Evolutionary conservation across 2,113 vertebrate genomes (phyloP).

Genomic region (Barbus barbus): DNA sequence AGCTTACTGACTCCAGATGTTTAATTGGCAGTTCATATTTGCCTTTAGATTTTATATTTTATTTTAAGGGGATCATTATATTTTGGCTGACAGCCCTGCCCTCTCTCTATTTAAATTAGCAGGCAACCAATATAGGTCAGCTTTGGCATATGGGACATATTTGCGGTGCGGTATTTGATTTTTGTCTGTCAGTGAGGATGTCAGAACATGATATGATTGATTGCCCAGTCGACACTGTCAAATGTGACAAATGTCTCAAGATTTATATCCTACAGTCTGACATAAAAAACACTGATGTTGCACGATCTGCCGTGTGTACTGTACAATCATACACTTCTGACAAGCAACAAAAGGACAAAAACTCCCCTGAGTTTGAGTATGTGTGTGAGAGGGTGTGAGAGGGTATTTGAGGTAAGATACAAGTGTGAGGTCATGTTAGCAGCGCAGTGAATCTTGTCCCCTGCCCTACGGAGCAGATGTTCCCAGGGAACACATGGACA

Average conservation of each 20-base stretch:
- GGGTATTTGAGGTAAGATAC: not conserved
- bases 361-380: not conserved
- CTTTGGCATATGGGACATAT: not conserved
- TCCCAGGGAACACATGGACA: slow-evolving; percentile 10
- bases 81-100: not conserved
- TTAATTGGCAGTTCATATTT: not conserved
- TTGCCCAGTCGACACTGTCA: not conserved
- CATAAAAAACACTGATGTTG: not conserved
- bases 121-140: not conserved
- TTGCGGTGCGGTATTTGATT: not conserved
- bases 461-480: slow-evolving; percentile 8
- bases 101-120: not conserved
- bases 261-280: not conserved
- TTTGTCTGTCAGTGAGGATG: not conserved
- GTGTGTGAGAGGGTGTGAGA: not conserved
- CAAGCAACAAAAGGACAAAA: slow-evolving; percentile 10
- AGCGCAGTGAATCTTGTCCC: not conserved
- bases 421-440: slow-evolving; percentile 11
- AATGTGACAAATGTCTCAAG: slow-evolving; percentile 6
- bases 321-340: not conserved
- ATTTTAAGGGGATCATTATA: not conserved
- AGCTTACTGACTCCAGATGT: not conserved
- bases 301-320: no score
- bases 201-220: not conserved
- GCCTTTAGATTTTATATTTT: not conserved